phyloP scores from a whole-genome alignment of 1,140 invertebrate genomes.

The Andricus grossulariae region DNA sequence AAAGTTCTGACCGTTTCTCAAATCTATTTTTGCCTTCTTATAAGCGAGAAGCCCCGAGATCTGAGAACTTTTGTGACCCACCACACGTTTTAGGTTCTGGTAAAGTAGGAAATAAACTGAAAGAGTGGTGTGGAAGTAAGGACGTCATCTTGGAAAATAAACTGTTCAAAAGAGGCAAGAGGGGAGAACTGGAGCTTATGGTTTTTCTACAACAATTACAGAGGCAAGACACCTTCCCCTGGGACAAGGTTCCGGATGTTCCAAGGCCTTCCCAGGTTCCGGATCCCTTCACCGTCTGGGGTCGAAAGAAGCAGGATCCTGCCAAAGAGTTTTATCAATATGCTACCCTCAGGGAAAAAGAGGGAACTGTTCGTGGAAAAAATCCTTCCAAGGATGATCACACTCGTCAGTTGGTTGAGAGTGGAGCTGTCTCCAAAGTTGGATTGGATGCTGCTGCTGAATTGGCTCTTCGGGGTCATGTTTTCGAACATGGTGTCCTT shows the following conservation, averaged over 20 bases:
- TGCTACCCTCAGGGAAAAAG: conserved; percentile 67
- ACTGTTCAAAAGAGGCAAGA: conserved; percentile 33
- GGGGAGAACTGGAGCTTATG: conserved; percentile 43
- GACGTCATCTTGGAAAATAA: conserved; percentile 44
- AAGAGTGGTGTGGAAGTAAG: conserved; percentile 68
- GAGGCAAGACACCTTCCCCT: conserved; percentile 84
- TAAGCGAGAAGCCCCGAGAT: conserved; percentile 8
- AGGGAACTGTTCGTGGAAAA: conserved; percentile 66
- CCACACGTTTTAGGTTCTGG: conserved; percentile 24
- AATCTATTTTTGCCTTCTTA: conserved; percentile 3
- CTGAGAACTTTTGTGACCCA: conserved; percentile 3
- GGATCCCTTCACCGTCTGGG: conserved; percentile 88
- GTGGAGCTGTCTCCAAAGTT: conserved; percentile 68
- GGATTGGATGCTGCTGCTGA: conserved; percentile 69
- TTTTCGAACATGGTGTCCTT: conserved; percentile 70
- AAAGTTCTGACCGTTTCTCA: conserved; percentile 15
- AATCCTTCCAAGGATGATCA: conserved; percentile 69
- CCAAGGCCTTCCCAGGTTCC: conserved; percentile 87
- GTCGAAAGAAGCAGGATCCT: conserved; percentile 76
- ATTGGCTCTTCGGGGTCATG: conserved; percentile 67
- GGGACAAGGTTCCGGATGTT: conserved; percentile 90
- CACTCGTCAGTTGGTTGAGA: conserved; percentile 67
- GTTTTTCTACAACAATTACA: conserved; percentile 76
- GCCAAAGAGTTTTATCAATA: conserved; percentile 72
- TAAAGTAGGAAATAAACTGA: background rate